Base-by-base conservation (phyloP, 2,888 invertebrate species). In the Cremastinae sp. region DNA sequence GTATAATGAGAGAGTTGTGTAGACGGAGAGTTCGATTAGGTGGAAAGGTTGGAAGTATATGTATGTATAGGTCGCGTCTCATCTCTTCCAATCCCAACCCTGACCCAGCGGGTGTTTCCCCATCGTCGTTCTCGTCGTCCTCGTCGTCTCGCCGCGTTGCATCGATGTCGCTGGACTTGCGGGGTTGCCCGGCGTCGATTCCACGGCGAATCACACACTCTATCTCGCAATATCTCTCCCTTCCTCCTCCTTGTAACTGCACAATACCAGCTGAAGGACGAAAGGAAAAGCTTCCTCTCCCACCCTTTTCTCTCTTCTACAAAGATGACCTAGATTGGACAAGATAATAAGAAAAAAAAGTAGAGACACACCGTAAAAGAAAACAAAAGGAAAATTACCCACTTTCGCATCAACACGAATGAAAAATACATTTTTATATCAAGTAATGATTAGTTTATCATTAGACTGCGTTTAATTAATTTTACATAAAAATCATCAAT, bases 161-260 rank as follows among this genome's bases (percentile, higher is more conserved):
- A 73, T 76, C 73, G 73, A 73, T 69, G 73, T 69, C 73, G 69
- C 69, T 65, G 76, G 72, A 76, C 76, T 76, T 73, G 76, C 72
- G 76, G 73, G 76, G 73, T 76, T 76, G 73, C 68, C 69, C 68
- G 53, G 47, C 56, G 72, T 72, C 73, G 59, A 69, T 73, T 64
- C 53, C 69, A 28, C 74, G 53, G 35, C 35, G 4, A 35, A 35
- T 69, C 49, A 55, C 43, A 47, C 47, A 28, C 68, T 51, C 28
- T 5, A 22, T 65, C 55, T 35, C 51, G n/a, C 28, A 28, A 28
- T 55, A n/a, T 55, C 22, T 22, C 43, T 39, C 43, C 35, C 41
- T 7, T 43, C n/a, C 59, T 9, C 53, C n/a, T 12, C 18, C 45
- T 7, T 45, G 56, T 37, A 51, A 4, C 14, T 37, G 14, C 2